phyloP scores from a whole-genome alignment of 2,888 invertebrate species.

The Hypsopygia costalis region DNA sequence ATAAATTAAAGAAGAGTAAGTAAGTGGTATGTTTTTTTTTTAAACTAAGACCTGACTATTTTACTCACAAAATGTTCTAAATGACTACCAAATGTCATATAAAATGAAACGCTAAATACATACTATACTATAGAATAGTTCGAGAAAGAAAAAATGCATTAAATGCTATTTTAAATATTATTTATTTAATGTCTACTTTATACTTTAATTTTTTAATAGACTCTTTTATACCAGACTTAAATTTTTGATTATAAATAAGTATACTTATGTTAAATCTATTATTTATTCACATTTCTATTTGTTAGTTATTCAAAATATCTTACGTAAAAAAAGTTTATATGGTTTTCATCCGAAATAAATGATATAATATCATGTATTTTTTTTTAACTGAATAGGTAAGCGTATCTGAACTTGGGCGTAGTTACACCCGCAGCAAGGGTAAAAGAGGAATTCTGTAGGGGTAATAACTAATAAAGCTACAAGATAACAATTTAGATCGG shows the following conservation, averaged over 20 bases:
- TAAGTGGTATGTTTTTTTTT: not conserved
- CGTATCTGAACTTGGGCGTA: no score
- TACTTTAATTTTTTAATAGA: slow-evolving; percentile 17
- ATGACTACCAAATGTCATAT: slow-evolving; percentile 1
- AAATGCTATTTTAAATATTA: slow-evolving; percentile 15
- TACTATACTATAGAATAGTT: no score
- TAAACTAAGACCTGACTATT: not conserved
- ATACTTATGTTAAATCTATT: slow-evolving; percentile 1
- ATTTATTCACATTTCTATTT: not conserved
- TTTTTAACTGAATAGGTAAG: no score
- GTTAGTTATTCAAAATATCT: not conserved
- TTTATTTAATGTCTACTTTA: slow-evolving; percentile 3
- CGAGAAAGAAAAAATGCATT: slow-evolving; percentile 15
- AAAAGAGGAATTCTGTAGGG: no score
- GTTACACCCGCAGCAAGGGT: no score
- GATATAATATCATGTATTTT: no score
- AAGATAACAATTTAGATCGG: no score
- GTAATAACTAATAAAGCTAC: no score
- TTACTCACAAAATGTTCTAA: not conserved
- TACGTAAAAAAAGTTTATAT: no score
- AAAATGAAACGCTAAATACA: not conserved
- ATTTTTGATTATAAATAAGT: slow-evolving; percentile 5
- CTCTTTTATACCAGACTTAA: slow-evolving; percentile 17
- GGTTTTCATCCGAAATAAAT: no score
- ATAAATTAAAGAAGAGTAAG: slow-evolving; percentile 14